Base-by-base conservation (phyloP, 2,888 invertebrate genomes). In the Gastrophysa polygoni region DNA sequence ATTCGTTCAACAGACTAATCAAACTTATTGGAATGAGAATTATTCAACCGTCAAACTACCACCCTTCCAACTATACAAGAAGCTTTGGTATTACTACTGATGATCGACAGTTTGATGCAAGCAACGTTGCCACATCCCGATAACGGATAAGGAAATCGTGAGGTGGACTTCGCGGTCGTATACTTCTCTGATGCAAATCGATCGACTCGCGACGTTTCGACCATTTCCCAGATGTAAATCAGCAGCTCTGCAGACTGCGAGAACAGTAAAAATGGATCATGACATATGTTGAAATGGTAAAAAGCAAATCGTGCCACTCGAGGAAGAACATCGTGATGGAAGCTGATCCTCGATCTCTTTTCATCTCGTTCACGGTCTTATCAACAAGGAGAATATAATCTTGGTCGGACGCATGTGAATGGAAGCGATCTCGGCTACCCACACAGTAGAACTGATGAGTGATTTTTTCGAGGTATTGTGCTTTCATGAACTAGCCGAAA, bases 251-350 rank as follows among this genome's bases (percentile, higher is more conserved):
- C 4, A 59, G 52, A 54, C 38, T 52, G 28, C 24, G 20, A 59
- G 68, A 65, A 70, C 70, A 62, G 67, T 67, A 76, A 74, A 76
- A 76, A 75, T 75, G 74, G 73, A 75, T 72, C 76, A 77, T 76
- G 76, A 77, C 76, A 77, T 76, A 75, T 76, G 76, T 77, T 75
- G 72, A 75, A 74, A 74, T 68, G 61, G 65, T 70, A 77, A 77
- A 76, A 75, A 73, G 69, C 51, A 58, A 66, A 68, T 77, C 76
- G 76, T 76, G 76, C 72, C 67, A 46, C 73, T 73, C 75, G 75
- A 71, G 62, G 70, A 71, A 11, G 7, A 69, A 69, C 67, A 66
- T 76, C 76, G 76, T 76, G 76, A 76, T 75, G 68, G 75, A 75
- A 75, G 74, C 72, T 69, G 68, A 66, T 71, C 71, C 71, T 71